Conservation (phyloP, 2,888 invertebrate species). For the Siphlonurus alternatus region DNA sequence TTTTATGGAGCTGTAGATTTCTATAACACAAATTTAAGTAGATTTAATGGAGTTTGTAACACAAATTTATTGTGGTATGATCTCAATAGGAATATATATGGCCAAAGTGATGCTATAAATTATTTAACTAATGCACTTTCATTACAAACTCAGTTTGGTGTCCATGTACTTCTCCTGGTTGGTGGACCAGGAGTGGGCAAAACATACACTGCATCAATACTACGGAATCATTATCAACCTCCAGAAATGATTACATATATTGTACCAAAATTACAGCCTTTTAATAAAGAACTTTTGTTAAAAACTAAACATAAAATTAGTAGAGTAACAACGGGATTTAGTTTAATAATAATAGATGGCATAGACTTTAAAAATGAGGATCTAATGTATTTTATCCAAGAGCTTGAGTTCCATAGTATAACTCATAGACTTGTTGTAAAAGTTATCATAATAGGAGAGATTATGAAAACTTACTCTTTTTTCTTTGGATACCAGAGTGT, state of each 20-base stretch:
- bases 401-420: neutral
- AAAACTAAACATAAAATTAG: neutral
- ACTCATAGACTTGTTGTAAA: neutral
- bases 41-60: no score
- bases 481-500: no score
- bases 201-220: neutral
- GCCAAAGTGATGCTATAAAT: no score
- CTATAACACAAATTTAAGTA: no score
- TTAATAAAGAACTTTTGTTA: neutral
- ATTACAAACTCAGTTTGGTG: no score
- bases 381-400: neutral
- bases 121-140: no score
- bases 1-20: no score
- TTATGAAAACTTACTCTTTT: neutral
- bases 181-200: neutral
- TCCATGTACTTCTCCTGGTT: neutral
- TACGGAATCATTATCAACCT: neutral
- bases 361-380: neutral
- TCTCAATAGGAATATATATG: no score
- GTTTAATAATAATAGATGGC: neutral
- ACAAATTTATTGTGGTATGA: no score
- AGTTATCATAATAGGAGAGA: neutral
- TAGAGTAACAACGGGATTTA: neutral
- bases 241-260: neutral
- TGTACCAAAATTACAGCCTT: neutral